Conservation (phyloP, 2,888 invertebrate genomes). For the Actias luna region DNA sequence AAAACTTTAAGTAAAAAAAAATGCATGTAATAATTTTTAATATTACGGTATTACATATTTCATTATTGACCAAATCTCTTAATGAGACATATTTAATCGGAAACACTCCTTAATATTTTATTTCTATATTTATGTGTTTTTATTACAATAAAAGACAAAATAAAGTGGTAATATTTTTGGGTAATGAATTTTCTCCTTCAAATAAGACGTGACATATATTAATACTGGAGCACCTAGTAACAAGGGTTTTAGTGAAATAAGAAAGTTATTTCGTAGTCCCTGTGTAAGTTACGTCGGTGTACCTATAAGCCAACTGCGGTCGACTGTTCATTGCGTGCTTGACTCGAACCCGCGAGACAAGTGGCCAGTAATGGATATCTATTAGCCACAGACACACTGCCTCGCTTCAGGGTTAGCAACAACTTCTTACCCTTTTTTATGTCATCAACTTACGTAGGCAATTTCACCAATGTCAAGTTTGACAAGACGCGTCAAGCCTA, state of each 20-base stretch:
- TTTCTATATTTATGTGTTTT: too few relatives aligned
- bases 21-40: too few relatives aligned
- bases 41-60: too few relatives aligned
- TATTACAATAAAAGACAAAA: too few relatives aligned
- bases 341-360: conserved; percentile 51
- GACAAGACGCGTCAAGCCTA: too few relatives aligned
- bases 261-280: conserved; percentile 8
- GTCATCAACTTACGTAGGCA: too few relatives aligned
- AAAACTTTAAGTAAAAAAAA: too few relatives aligned
- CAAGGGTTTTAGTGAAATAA: conserved; percentile 13
- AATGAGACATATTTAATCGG: too few relatives aligned
- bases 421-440: not conserved
- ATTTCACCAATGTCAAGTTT: too few relatives aligned
- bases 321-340: conserved; percentile 42
- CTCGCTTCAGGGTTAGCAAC: conserved; percentile 41
- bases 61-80: too few relatives aligned
- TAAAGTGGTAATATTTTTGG: not conserved
- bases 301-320: conserved; percentile 18
- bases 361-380: conserved; percentile 72
- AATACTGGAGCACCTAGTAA: not conserved
- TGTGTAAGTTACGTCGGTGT: conserved; percentile 19
- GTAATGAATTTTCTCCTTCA: not conserved
- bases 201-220: not conserved
- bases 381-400: conserved; percentile 59
- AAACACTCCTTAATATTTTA: too few relatives aligned